These are phyloP conservation scores for Pantala flavescens DNA, from an alignment of 1,140 invertebrate genomes.

Conservation along the genomic window DNA sequence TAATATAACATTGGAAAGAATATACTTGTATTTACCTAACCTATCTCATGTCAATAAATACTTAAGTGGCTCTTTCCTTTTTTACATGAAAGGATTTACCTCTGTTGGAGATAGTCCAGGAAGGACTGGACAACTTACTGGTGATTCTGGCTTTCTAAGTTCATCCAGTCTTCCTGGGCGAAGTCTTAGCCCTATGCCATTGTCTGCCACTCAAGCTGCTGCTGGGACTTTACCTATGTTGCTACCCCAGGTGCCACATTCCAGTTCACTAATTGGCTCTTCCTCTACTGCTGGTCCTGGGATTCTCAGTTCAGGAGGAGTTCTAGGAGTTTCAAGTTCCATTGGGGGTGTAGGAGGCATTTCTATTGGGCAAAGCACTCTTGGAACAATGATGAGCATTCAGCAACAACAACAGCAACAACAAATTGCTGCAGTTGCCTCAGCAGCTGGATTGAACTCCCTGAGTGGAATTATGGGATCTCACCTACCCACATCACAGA, in stretches of 20 bases:
- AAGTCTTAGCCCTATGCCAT: conserved; percentile 14
- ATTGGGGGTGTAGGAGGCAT: background rate
- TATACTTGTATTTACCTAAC: no score
- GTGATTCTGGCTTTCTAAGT: conserved; percentile 12
- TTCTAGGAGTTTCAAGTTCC: background rate
- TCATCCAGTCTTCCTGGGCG: conserved; percentile 12
- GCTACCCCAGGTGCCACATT: background rate
- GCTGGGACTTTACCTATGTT: background rate
- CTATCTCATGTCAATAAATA: no score
- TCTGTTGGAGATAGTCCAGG: background rate
- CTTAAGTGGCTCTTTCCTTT: background rate
- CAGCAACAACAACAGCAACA: background rate
- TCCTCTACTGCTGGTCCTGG: background rate
- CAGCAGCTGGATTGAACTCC: background rate
- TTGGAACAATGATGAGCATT: background rate
- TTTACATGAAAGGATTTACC: background rate
- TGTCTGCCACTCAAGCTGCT: background rate
- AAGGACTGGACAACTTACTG: background rate
- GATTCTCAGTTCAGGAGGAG: background rate
- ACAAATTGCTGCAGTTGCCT: background rate
- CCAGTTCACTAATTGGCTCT: background rate
- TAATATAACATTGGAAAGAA: no score
- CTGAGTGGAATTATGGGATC: conserved; percentile 19
- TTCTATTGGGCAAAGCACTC: background rate
- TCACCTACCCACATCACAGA: conserved; percentile 21